A percentile compares a stretch with the other conserved stretches of the same genome.
These are phyloP conservation scores for Smithornis capensis DNA, from an alignment of 2,113 vertebrate genomes.

Conservation along the genomic window DNA sequence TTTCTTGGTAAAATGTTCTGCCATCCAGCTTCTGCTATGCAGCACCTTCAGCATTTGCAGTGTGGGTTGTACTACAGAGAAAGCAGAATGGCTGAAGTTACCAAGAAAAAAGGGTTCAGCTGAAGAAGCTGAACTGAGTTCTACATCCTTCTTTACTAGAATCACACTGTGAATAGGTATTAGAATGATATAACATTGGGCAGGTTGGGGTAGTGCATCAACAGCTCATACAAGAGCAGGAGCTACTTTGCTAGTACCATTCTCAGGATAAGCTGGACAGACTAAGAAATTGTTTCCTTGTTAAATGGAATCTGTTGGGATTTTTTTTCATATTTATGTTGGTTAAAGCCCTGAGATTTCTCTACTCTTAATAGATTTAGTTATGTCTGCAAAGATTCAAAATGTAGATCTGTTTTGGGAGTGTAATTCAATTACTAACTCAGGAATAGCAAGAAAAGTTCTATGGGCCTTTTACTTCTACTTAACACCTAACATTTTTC, in stretches of 20 bases:
- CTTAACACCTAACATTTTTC: background rate
- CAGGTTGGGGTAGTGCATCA: background rate
- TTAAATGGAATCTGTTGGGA: background rate
- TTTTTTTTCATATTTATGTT: background rate
- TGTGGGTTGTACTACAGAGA: background rate
- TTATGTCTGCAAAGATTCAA: background rate
- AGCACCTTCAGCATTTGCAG: background rate
- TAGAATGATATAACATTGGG: accelerated
- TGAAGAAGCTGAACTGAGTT: background rate
- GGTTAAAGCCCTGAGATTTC: background rate
- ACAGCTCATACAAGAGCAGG: background rate
- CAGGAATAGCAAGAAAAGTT: background rate
- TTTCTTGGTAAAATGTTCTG: background rate
- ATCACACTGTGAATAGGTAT: background rate
- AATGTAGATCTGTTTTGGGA: background rate
- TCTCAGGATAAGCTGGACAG: background rate
- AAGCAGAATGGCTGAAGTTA: background rate
- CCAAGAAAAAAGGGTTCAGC: background rate
- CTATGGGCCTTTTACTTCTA: background rate
- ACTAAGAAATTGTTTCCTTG: background rate
- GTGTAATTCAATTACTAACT: background rate
- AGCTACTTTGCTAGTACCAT: background rate
- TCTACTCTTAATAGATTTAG: background rate
- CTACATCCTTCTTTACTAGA: background rate
- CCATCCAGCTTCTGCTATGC: background rate